Evolutionary conservation across 1,140 invertebrate genomes (phyloP).

Genomic region (Platyscapa corneri): DNA sequence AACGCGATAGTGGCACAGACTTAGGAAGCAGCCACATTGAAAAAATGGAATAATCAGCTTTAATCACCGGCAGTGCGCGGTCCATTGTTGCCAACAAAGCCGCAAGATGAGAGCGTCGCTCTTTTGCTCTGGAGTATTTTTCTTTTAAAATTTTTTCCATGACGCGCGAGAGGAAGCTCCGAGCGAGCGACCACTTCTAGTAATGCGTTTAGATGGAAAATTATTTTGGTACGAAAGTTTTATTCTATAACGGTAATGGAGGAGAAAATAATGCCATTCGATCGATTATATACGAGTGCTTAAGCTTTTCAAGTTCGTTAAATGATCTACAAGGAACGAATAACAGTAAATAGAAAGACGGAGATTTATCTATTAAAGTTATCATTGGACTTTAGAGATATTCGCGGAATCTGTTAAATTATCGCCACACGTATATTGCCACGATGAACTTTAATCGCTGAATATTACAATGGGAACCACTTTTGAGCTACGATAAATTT

Average conservation of each 20-base stretch:
- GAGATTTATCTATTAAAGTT: too few species aligned
- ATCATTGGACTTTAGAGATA: too few species aligned
- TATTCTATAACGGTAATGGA: background rate
- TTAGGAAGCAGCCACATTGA: background rate
- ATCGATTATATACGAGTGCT: background rate
- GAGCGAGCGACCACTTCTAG: background rate
- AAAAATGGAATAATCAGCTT: slow-evolving; percentile 32
- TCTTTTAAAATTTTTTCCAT: background rate
- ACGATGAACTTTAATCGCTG: too few species aligned
- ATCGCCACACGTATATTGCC: too few species aligned
- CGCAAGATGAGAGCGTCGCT: background rate
- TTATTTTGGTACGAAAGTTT: too few species aligned
- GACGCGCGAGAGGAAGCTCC: background rate
- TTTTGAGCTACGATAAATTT: too few species aligned
- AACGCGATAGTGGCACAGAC: background rate
- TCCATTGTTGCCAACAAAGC: slow-evolving; percentile 30
- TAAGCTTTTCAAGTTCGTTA: slow-evolving; percentile 1
- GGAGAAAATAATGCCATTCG: slow-evolving; percentile 5
- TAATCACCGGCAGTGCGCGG: slow-evolving; percentile 14
- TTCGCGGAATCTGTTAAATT: too few species aligned
- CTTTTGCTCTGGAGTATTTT: background rate
- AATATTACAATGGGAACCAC: background rate
- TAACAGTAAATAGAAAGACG: too few species aligned
- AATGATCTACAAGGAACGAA: too few species aligned
- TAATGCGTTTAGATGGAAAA: slow-evolving; percentile 42